Conservation (phyloP, 1,140 invertebrate genomes). For the Drosophila murphyi region DNA sequence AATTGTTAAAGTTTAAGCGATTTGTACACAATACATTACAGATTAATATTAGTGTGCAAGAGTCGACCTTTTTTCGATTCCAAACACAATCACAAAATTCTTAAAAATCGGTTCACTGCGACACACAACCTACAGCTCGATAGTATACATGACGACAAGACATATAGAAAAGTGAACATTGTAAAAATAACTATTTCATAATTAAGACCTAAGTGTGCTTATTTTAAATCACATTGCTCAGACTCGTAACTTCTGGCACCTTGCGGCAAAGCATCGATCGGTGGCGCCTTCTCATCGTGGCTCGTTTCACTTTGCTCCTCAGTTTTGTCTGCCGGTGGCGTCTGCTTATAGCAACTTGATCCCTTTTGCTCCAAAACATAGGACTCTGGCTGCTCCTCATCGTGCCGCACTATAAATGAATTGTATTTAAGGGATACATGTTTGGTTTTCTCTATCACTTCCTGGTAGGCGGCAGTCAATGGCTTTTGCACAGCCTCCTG, state of each 20-base stretch:
- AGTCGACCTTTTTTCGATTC: too few relatives aligned
- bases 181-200: too few relatives aligned
- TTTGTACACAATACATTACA: too few relatives aligned
- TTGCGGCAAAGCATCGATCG: too few relatives aligned
- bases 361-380: neutral
- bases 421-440: slow-evolving; percentile 50
- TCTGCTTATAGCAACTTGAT: neutral
- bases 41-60: too few relatives aligned
- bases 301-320: neutral
- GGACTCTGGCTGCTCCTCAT: slow-evolving; percentile 12
- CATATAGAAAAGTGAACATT: too few relatives aligned
- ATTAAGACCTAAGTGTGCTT: neutral
- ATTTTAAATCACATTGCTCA: neutral
- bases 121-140: too few relatives aligned
- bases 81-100: too few relatives aligned
- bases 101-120: too few relatives aligned
- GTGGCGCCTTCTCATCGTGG: neutral
- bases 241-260: neutral
- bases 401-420: slow-evolving; percentile 23
- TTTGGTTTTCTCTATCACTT: slow-evolving; percentile 52
- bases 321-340: too few relatives aligned
- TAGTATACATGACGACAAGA: too few relatives aligned
- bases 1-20: too few relatives aligned
- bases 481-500: slow-evolving; percentile 61
- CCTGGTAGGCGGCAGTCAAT: slow-evolving; percentile 65